Base-by-base conservation (phyloP, 2,113 vertebrate genomes). In the Hucho hucho region DNA sequence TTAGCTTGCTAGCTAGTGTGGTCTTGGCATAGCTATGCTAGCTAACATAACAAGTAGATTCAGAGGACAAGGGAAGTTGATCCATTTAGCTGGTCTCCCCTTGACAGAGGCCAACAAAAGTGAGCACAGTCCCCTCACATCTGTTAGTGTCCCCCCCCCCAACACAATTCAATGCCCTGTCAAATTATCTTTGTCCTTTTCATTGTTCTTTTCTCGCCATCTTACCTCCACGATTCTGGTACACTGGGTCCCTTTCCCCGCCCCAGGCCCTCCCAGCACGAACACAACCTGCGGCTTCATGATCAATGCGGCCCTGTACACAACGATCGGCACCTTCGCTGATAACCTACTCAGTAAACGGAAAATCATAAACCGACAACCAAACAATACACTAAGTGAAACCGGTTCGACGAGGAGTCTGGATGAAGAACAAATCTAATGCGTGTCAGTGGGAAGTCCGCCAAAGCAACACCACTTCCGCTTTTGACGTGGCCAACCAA, bases 231-330 rank as follows among this genome's bases (percentile, higher is more conserved):
- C 95, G 64, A 99, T 98, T 77, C 86, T 95, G 88, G 93, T 90
- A 86, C 97, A 99, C 88, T 99, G 97, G 53, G 97, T 98, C 75
- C 97, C 97, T 88, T 98, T 98, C 77, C 97, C 97, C 65, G 97
- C 97, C 18, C 97, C 97, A n/a, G 97, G 96, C 83, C 97, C 97
- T 74, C 97, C 97, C 79, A 98, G 92, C 74, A 99, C 97, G 84
- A 99, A 99, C 74, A 98, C 95, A 53, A 99, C 97, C 85, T 95
- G 89, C 72, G 97, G 97, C 91, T 96, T 98, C 97, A 96, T 98
- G 83, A 88, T 90, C 87, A 84, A 80, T 22, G 82, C 88, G 73
- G 84, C 74, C 72, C 81, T 86, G 82, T 73, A 75, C 25, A 90
- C 71, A 9, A 83, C 83, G 69, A 77, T 83, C 65, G 85, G 76